A percentile compares a stretch with the other conserved stretches of the same genome.
Evolutionary conservation across 2,888 invertebrate species (phyloP).

Genomic region (Anodontia alba): DNA sequence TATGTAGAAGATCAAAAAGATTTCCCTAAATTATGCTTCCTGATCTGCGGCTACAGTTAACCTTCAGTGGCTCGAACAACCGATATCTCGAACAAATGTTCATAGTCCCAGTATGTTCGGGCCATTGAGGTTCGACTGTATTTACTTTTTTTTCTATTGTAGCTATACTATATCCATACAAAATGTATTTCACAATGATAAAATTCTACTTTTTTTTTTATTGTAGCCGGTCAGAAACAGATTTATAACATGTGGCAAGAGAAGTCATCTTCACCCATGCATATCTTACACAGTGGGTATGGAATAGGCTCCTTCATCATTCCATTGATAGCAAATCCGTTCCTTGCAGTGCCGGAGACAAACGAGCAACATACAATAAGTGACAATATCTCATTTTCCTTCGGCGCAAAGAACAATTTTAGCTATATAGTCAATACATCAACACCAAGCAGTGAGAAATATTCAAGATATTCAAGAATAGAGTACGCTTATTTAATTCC

Average conservation of each 20-base stretch:
- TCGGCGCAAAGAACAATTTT: background rate
- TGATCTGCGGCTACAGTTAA: too few relatives aligned
- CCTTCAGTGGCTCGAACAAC: too few relatives aligned
- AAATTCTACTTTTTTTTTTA: too few relatives aligned
- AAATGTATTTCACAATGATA: too few relatives aligned
- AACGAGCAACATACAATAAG: background rate
- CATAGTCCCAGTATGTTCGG: too few relatives aligned
- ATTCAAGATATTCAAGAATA: conserved; percentile 61
- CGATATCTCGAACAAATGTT: too few relatives aligned
- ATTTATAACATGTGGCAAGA: conserved; percentile 71
- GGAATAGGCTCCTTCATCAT: conserved; percentile 74
- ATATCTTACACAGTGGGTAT: conserved; percentile 73
- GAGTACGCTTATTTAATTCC: conserved; percentile 66
- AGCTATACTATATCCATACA: too few relatives aligned
- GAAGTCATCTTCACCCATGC: conserved; percentile 69
- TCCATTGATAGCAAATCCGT: conserved; percentile 72
- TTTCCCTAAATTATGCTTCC: too few relatives aligned
- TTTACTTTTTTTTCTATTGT: too few relatives aligned
- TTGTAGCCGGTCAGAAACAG: conserved; percentile 71
- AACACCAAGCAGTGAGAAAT: background rate
- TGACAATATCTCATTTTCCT: background rate
- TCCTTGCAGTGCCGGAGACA: conserved; percentile 57
- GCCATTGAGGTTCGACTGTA: too few relatives aligned
- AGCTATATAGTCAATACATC: background rate
- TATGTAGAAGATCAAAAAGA: too few relatives aligned